A percentile compares a stretch with the other conserved stretches of the same genome.
phyloP scores from a whole-genome alignment of 2,113 vertebrate species.

The Alligator mississippiensis region DNA sequence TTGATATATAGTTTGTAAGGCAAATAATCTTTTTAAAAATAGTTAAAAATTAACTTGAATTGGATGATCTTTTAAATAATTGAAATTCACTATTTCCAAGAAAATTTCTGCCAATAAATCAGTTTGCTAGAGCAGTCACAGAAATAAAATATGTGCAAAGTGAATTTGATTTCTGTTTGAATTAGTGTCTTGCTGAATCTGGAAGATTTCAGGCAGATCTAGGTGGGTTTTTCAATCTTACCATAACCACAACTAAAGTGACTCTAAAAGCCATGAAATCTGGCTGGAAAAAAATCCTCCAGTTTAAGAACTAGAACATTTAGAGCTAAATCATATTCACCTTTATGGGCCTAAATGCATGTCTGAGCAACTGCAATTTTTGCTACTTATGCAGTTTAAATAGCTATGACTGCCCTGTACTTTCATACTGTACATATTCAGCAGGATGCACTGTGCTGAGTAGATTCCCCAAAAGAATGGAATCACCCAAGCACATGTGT shows the following conservation, averaged over 20 bases:
- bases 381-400: no score
- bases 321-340: no score
- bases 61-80: not conserved
- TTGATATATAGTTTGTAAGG: rapidly evolving
- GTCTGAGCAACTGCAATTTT: no score
- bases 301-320: not conserved
- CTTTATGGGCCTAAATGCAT: no score
- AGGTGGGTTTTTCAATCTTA: not conserved
- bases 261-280: not conserved
- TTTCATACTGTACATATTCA: no score
- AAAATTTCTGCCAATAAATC: not conserved
- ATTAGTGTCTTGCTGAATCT: not conserved
- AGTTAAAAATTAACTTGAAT: not conserved
- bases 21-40: not conserved
- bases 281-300: not conserved
- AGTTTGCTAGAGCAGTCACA: not conserved
- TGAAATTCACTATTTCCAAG: rapidly evolving
- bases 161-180: not conserved
- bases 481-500: no score
- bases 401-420: no score
- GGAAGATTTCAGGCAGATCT: not conserved
- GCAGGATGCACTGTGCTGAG: no score
- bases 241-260: not conserved
- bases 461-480: no score
- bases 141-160: not conserved